Evolutionary conservation across 2,888 invertebrate species (phyloP).

Genomic region (Conus canariensis): DNA sequence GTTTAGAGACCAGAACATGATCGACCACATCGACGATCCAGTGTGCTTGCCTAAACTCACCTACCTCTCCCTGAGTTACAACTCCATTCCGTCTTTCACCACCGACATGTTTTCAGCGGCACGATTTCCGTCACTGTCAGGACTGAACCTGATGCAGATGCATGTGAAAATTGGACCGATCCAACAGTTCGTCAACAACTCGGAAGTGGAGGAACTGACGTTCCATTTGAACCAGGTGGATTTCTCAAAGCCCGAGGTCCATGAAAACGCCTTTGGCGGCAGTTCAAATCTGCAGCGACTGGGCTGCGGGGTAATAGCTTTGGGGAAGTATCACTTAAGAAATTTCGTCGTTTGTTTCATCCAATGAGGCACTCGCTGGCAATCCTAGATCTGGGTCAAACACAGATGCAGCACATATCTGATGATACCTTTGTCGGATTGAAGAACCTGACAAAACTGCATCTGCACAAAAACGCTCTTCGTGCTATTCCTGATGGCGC

Average conservation of each 20-base stretch:
- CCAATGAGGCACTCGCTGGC: constrained; percentile 18
- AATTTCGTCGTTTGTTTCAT: constrained; percentile 25
- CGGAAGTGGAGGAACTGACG: constrained; percentile 7
- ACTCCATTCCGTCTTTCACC: background rate
- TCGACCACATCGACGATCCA: background rate
- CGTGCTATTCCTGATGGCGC: constrained; percentile 40
- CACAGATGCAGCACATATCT: constrained; percentile 29
- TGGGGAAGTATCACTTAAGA: background rate
- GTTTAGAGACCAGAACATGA: constrained; percentile 14
- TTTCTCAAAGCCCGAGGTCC: background rate
- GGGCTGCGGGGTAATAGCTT: constrained; percentile 21
- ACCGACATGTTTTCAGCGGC: background rate
- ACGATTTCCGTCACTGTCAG: constrained; percentile 5
- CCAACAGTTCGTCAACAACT: constrained; percentile 22
- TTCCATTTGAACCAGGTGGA: constrained; percentile 37
- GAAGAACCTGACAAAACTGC: constrained; percentile 6
- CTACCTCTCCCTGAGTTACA: background rate
- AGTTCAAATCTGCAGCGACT: constrained; percentile 15
- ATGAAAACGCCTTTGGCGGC: constrained; percentile 34
- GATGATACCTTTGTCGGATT: constrained; percentile 22
- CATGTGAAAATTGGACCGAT: constrained; percentile 26
- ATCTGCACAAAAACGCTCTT: constrained; percentile 41
- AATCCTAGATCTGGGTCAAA: constrained; percentile 31
- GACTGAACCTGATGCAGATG: constrained; percentile 36
- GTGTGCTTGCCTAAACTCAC: constrained; percentile 1